These are phyloP conservation scores for Chaetops frenatus DNA, from an alignment of 2,113 vertebrate genomes.

Conservation along the genomic window DNA sequence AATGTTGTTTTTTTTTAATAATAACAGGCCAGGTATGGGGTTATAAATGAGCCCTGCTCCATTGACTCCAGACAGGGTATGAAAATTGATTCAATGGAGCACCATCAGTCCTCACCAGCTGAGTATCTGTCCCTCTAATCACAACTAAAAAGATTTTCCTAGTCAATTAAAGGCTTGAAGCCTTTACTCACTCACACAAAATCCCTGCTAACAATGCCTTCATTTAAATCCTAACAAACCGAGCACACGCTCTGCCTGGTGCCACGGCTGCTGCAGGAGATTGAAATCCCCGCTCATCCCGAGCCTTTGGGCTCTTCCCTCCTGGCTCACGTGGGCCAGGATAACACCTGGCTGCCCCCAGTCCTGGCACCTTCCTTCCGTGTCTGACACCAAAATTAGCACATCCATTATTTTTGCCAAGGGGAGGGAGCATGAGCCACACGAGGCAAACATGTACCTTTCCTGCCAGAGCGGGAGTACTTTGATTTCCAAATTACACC, in stretches of 20 bases:
- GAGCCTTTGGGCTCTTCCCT: background rate
- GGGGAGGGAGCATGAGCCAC: background rate
- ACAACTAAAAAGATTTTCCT: conserved; percentile 52
- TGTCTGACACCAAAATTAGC: conserved; percentile 10
- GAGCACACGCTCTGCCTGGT: background rate
- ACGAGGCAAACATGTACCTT: conserved; percentile 20
- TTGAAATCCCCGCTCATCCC: background rate
- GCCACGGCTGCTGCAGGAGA: background rate
- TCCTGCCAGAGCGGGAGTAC: background rate
- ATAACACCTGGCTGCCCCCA: background rate
- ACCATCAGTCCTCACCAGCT: conserved; percentile 12
- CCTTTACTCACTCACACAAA: conserved; percentile 20
- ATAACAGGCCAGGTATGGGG: background rate
- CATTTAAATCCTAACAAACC: background rate
- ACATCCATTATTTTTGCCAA: conserved; percentile 10
- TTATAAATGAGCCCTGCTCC: conserved; percentile 45
- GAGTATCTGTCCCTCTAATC: conserved; percentile 49
- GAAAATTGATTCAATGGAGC: conserved; percentile 43
- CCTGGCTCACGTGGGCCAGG: background rate
- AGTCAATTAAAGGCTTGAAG: conserved; percentile 49
- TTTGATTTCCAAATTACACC: conserved; percentile 53
- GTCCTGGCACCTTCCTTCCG: background rate
- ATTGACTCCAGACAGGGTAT: conserved; percentile 42
- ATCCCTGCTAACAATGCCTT: conserved; percentile 16
- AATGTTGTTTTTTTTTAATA: background rate